Percentiles rank a stretch among this genome's conserved stretches.
phyloP scores from a whole-genome alignment of 2,888 invertebrate genomes.

The Dioctria rufipes region DNA sequence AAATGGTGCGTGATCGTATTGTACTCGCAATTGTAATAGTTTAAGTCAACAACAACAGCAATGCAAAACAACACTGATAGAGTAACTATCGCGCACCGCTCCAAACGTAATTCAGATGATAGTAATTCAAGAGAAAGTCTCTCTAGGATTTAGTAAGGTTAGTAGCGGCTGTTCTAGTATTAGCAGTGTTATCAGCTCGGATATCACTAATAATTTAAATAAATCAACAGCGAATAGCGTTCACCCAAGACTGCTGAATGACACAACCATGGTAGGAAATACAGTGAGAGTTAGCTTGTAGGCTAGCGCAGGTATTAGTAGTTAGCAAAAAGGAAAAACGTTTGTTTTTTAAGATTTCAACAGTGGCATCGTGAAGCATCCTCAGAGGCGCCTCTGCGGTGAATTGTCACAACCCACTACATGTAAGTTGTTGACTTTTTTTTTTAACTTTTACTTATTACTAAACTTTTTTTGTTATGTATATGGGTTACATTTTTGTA shows the following conservation, averaged over 20 bases:
- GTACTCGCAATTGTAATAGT: slow-evolving; percentile 57
- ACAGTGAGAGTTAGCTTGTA: too few species aligned
- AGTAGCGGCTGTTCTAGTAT: background rate
- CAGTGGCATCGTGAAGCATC: too few species aligned
- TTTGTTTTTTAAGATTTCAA: too few species aligned
- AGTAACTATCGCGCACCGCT: slow-evolving; percentile 20
- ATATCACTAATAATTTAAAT: background rate
- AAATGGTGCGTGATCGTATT: slow-evolving; percentile 60
- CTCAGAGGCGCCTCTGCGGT: too few species aligned
- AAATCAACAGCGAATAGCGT: background rate
- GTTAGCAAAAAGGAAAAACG: too few species aligned
- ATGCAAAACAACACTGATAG: slow-evolving; percentile 52
- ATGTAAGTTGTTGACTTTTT: too few species aligned
- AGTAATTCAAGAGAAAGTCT: slow-evolving; percentile 16
- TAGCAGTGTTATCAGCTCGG: background rate
- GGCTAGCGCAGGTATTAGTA: too few species aligned
- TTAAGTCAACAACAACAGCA: slow-evolving; percentile 58
- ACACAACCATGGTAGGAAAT: background rate
- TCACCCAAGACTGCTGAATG: slow-evolving; percentile 8
- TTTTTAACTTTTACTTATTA: too few species aligned
- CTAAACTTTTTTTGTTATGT: too few species aligned
- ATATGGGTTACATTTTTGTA: too few species aligned
- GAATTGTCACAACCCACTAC: too few species aligned
- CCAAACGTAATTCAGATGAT: slow-evolving; percentile 7
- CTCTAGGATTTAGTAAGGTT: background rate